Evolutionary conservation across 92 coral and sea anemone species (phyloP), one percentile per base, ranked within the genome.

Genomic region (Siderastrea radians): DNA sequence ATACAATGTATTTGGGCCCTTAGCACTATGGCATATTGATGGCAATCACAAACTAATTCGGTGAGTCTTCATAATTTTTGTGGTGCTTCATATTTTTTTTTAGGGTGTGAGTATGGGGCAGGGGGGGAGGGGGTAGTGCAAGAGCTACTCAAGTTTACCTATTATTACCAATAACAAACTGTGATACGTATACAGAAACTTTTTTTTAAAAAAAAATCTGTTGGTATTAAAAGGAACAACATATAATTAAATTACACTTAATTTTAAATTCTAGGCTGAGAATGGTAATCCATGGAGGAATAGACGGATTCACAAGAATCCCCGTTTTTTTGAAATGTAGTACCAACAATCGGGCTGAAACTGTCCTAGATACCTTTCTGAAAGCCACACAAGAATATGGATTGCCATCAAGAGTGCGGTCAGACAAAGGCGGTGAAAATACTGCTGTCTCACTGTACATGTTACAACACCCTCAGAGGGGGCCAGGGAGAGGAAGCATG

Each of bases 11-110:
- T 60, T 79, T n/a, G 95, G 95, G 61, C 91, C 95, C 72, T 79
- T 92, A 61, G 82, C 90, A 81, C 75, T 92, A 79, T 92, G 95
- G 95, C 95, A 88, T 84, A 83, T 91, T 79, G 94, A 86, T 75
- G 88, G 94, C 16, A 87, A n/a, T n/a, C n/a, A n/a, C n/a, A n/a
- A n/a, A n/a, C n/a, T n/a, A n/a, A n/a, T n/a, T n/a, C n/a, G n/a
- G n/a, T n/a, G n/a, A n/a, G n/a, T n/a, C n/a, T n/a, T n/a, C n/a
- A n/a, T n/a, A n/a, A n/a, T n/a, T n/a, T n/a, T n/a, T n/a, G n/a
- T n/a, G n/a, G n/a, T n/a, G n/a, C n/a, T n/a, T n/a, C n/a, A n/a
- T n/a, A n/a, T n/a, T n/a, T n/a, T n/a, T n/a, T n/a, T n/a, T n/a
- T n/a, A n/a, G n/a, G n/a, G n/a, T n/a, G n/a, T n/a, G n/a, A n/a